Evolutionary conservation across 2,797 vertebrate species (phyloP).

Genomic region (Esox masquinongy): DNA sequence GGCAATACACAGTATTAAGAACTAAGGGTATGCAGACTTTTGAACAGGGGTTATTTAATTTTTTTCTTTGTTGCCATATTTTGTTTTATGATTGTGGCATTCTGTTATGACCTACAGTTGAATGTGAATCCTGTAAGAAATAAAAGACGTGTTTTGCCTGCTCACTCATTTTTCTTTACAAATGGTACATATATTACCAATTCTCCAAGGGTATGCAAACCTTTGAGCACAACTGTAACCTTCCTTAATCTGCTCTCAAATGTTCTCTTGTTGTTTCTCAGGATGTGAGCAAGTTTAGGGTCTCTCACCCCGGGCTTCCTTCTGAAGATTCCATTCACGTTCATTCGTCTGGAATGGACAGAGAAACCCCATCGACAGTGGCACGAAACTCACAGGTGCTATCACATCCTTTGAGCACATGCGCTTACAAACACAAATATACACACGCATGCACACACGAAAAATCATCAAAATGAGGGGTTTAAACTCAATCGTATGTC

Average conservation of each 20-base stretch:
- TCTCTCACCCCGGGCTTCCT: slow-evolving; percentile 56
- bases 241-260: not conserved
- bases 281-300: slow-evolving; percentile 45
- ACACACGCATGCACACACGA: slow-evolving; percentile 1
- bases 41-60: too few relatives aligned
- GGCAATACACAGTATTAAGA: too few relatives aligned
- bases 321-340: slow-evolving; percentile 72
- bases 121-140: too few relatives aligned
- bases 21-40: too few relatives aligned
- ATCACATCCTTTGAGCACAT: not conserved
- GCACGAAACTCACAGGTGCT: slow-evolving; percentile 55
- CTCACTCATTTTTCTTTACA: too few relatives aligned
- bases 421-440: slow-evolving; percentile 24
- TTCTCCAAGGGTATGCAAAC: too few relatives aligned
- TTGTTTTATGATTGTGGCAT: too few relatives aligned
- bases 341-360: slow-evolving; percentile 46
- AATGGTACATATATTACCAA: too few relatives aligned
- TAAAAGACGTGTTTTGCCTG: too few relatives aligned
- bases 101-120: too few relatives aligned
- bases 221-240: too few relatives aligned
- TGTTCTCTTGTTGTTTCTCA: slow-evolving; percentile 30
- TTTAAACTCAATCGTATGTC: slow-evolving; percentile 35
- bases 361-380: slow-evolving; percentile 41
- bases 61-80: too few relatives aligned
- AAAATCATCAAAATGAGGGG: not conserved